Conservation (phyloP, 2,113 vertebrate species). For the Ochotona curzoniae region DNA sequence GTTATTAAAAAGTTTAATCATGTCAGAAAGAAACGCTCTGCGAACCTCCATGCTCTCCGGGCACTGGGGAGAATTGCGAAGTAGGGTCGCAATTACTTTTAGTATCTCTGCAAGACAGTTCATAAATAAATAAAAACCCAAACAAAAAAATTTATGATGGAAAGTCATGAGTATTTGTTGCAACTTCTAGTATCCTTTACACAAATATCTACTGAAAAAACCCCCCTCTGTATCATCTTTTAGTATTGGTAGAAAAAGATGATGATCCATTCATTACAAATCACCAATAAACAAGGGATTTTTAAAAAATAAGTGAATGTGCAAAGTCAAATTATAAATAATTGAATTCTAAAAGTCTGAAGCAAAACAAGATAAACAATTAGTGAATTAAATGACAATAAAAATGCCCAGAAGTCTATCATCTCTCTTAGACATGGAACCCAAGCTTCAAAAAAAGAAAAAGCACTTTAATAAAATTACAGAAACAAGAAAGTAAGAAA, state of each 20-base stretch:
- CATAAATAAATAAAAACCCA: conserved; percentile 71
- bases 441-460: not conserved
- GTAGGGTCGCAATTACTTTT: conserved; percentile 95
- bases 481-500: conserved; percentile 32
- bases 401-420: conserved; percentile 36
- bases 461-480: not conserved
- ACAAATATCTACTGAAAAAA: conserved; percentile 37
- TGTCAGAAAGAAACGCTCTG: conserved; percentile 96
- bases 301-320: not conserved
- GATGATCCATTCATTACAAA: not conserved
- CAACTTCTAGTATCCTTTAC: not conserved
- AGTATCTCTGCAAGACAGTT: conserved; percentile 92
- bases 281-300: not conserved
- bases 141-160: conserved; percentile 16
- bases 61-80: conserved; percentile 91
- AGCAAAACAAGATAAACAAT: conserved; percentile 26
- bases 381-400: conserved; percentile 21
- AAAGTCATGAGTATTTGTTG: not conserved
- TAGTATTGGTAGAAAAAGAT: not conserved
- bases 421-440: not conserved
- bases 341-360: conserved; percentile 7
- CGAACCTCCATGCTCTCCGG: conserved; percentile 95
- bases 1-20: conserved; percentile 99
- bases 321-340: not conserved
- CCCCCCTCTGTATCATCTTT: not conserved